phyloP scores from a whole-genome alignment of 2,888 invertebrate species.

The Drosophila mimetica region DNA sequence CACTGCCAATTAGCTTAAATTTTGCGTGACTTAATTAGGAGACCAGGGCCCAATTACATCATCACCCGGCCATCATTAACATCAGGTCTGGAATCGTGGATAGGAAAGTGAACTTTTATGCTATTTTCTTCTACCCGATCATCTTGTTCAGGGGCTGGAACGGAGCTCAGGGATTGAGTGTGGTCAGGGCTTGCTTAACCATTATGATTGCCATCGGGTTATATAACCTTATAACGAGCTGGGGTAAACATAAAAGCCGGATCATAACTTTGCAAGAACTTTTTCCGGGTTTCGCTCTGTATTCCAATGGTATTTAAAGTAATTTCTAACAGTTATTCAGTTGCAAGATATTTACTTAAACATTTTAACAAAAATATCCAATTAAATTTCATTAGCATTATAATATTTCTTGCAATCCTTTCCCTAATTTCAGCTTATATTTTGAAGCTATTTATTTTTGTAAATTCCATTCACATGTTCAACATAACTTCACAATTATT shows the following conservation, averaged over 20 bases:
- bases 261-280: conserved; percentile 25
- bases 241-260: conserved; percentile 15
- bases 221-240: conserved; percentile 34
- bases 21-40: conserved; percentile 78
- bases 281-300: conserved; percentile 14
- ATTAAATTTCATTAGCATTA: conserved; percentile 1
- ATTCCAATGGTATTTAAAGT: too few relatives aligned
- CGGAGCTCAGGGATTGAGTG: conserved; percentile 44
- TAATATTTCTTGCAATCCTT: conserved; percentile 6
- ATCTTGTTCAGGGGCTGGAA: conserved; percentile 64
- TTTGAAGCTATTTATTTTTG: background rate
- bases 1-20: conserved; percentile 66
- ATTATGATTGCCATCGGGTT: conserved; percentile 24
- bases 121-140: conserved; percentile 45
- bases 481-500: conserved; percentile 60
- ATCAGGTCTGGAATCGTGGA: conserved; percentile 15
- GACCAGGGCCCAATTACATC: conserved; percentile 61
- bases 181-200: conserved; percentile 37
- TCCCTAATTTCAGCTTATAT: conserved; percentile 3
- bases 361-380: background rate
- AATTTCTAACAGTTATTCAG: too few relatives aligned
- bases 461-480: conserved; percentile 59
- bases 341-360: background rate
- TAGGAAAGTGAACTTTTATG: conserved; percentile 53
- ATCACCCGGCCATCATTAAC: conserved; percentile 32